Conservation (phyloP, 2,888 invertebrate genomes). For the Andrena minutula region DNA sequence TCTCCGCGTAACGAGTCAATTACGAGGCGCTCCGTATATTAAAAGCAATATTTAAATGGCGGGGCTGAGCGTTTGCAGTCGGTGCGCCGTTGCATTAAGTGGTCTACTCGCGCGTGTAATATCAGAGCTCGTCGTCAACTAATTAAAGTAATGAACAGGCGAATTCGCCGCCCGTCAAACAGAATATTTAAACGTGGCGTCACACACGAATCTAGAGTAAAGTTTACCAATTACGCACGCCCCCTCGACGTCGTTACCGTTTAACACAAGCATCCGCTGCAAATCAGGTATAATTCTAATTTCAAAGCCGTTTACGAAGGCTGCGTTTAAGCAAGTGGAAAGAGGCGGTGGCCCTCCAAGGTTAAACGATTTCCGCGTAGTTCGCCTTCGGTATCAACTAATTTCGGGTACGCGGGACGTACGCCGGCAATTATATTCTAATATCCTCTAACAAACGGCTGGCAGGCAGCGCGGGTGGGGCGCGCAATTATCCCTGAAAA, state of each 20-base stretch:
- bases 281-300: too few relatives aligned
- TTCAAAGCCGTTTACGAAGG: too few relatives aligned
- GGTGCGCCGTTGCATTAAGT: constrained; percentile 3
- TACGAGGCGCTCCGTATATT: constrained; percentile 4
- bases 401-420: neutral
- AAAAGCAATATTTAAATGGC: constrained; percentile 21
- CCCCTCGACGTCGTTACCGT: too few relatives aligned
- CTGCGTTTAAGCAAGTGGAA: too few relatives aligned
- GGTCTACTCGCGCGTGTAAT: constrained; percentile 38
- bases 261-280: too few relatives aligned
- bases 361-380: too few relatives aligned
- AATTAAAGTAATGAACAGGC: constrained; percentile 67
- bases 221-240: too few relatives aligned
- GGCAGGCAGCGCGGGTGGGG: neutral
- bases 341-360: too few relatives aligned
- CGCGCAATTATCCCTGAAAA: constrained; percentile 43
- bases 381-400: neutral
- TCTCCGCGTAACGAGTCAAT: constrained; percentile 8
- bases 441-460: constrained; percentile 23
- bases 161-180: constrained; percentile 46
- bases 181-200: constrained; percentile 20
- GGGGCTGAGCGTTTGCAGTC: neutral
- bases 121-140: constrained; percentile 35
- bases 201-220: neutral
- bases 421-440: constrained; percentile 28